Evolutionary conservation across 2,888 invertebrate genomes (phyloP), one percentile per base, ranked within the genome.

Genomic region (Macroteleia sp.): DNA sequence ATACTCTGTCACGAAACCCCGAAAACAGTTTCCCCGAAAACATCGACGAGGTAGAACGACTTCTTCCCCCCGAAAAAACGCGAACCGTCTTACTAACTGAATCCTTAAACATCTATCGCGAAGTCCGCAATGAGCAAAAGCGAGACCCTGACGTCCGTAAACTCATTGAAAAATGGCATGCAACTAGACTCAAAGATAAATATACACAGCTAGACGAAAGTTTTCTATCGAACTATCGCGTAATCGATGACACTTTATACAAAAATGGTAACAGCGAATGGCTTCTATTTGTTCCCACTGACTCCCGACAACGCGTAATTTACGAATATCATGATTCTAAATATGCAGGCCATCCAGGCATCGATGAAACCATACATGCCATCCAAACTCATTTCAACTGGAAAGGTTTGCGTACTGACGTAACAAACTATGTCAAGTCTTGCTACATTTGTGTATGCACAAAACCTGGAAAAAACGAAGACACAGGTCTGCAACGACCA

Each of bases 281-380:
- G 50, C 17, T 8, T 9, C 1, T 64, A 0, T 8, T 56, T 12
- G 56, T 69, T 1, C 69, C 69, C 2, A 14, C 22, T 10, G 2
- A 36, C 6, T 17, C 5, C 2, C 20, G 19, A 4, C 19, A 1
- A 3, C 25, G 48, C 1, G 25, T 57, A 3, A 4, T 69, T 1
- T 19, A 10, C 3, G 30, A 36, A 1, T 59, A 25, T 30, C 69
- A 69, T n/a, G n/a, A n/a, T n/a, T n/a, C n/a, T n/a, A n/a, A n/a
- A n/a, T n/a, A n/a, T n/a, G n/a, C n/a, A n/a, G 32, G 32, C 6
- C 32, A 32, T 10, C 32, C 32, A 4, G 32, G 61, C 2, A 25
- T n/a, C 1, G 70, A 61, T 8, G 70, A 70, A 14, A 70, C 70
- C 1, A 2, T 25, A 1, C n/a, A 46, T 3, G 17, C 14, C 6